Base-by-base conservation (phyloP, 2,113 vertebrate genomes). In the Recurvirostra avosetta region DNA sequence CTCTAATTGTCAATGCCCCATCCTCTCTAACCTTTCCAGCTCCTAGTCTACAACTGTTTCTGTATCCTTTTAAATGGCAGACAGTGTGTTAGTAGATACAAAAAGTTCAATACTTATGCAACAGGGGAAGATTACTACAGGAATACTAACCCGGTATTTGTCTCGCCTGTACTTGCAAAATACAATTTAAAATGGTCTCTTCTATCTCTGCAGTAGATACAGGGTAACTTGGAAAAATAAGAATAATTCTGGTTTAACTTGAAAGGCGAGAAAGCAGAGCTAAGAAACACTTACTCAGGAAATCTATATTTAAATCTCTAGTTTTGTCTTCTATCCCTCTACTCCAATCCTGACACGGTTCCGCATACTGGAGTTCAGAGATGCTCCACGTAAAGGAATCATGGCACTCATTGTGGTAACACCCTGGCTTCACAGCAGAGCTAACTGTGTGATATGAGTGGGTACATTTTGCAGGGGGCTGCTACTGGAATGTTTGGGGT, bases 341-440 rank as follows among this genome's bases (percentile, higher is more conserved):
- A 13, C 12, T 82, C 38, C 70, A 75, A 1, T 8, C 20, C 50
- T 53, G 84, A 8, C 8, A 9, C 0, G 0, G 2, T 19, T 53
- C 9, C 2, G 1, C 12, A 14, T 17, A 2, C 19, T 8, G 19
- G 26, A 53, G 29, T 2, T 67, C 6, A 10, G 66, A 38, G 41
- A 16, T 55, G 58, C 21, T 77, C n/a, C 50, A 41, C 1, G 0
- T 5, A 4, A 12, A 43, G 59, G 38, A 47, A 12, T 19, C 13
- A 19, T 2, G 1, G 2, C 15, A 5, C n/a, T 61, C 3, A 0
- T 5, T 3, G 5, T 7, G 17, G 15, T 1, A 26, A 18, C 1
- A 1, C 12, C 40, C 34, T 19, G 29, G 11, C 7, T 19, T 45
- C 63, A 38, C 9, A 41, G 43, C 78, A 88, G 29, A 59, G 36